phyloP scores from a whole-genome alignment of 2,888 invertebrate genomes.

The Antitype chi region DNA sequence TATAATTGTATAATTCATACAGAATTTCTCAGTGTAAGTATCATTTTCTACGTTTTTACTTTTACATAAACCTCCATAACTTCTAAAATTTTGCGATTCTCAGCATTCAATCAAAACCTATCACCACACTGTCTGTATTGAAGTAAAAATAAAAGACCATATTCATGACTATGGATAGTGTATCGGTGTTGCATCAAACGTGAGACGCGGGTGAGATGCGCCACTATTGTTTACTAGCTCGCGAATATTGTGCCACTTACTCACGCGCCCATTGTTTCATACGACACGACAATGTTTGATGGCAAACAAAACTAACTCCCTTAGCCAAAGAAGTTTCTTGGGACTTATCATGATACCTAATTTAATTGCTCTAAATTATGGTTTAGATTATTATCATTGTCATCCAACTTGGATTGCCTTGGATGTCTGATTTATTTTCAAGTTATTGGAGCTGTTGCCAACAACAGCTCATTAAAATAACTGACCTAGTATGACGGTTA shows the following conservation, averaged over 20 bases:
- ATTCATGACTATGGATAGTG: slow-evolving; percentile 66
- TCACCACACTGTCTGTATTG: neutral
- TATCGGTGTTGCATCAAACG: slow-evolving; percentile 68
- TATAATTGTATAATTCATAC: neutral
- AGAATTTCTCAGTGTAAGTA: neutral
- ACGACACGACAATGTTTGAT: slow-evolving; percentile 42
- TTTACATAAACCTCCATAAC: neutral
- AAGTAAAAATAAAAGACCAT: neutral
- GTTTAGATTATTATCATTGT: no score
- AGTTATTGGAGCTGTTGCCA: no score
- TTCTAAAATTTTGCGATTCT: neutral
- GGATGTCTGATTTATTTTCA: no score
- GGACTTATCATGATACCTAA: neutral
- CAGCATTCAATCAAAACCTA: neutral
- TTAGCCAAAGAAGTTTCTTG: neutral
- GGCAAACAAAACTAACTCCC: neutral
- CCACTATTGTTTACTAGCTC: slow-evolving; percentile 76
- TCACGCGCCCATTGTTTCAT: slow-evolving; percentile 43
- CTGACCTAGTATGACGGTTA: no score
- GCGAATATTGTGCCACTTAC: slow-evolving; percentile 72
- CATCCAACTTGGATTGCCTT: no score
- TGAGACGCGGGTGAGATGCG: slow-evolving; percentile 71
- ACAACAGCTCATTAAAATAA: no score
- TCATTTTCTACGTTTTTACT: neutral
- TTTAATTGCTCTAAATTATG: neutral